Base-by-base conservation (phyloP, 2,797 vertebrate genomes). In the Acrocephalus scirpaceus region DNA sequence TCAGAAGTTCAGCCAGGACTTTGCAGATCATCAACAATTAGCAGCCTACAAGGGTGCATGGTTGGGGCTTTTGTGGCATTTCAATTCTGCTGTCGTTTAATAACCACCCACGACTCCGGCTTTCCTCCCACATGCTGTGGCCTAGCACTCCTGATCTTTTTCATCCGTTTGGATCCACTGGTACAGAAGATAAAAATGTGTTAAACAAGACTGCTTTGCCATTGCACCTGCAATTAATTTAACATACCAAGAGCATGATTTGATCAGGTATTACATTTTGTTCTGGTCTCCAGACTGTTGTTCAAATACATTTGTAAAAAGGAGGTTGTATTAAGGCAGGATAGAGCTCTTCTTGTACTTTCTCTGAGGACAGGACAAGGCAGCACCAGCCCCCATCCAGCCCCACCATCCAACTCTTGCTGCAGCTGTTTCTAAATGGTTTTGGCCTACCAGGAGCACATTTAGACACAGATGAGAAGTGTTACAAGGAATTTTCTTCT, bases 51-150 rank as follows among this genome's bases (percentile, higher is more conserved):
- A 5, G 11, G 62, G 64, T n/a, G 34, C 84, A 76, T 8, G 0
- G 90, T 32, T 38, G 30, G 76, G 80, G 44, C 57, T 94, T 93
- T 82, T 9, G 25, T 93, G 74, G 67, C 74, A 85, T 88, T 93
- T 86, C 54, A 84, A 53, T 88, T 76, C 84, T 61, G 45, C 54
- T 89, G 88, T 69, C 73, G 71, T 82, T 90, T 84, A 86, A 84
- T 69, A 86, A 92, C 50, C 48, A 58, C 45, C 74, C 70, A 47
- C 93, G 94, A 95, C 80, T 95, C 96, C 93, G 78, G 38, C 67
- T 71, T 86, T 70, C 73, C 67, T 90, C 91, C 88, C 93, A 94
- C 94, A 51, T 2, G 2, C 89, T 58, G 71, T 38, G 71, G 86
- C 65, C 93, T 83, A 67, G 86, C 61, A 58, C 69, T 79, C 83